phyloP scores from a whole-genome alignment of 2,797 vertebrate genomes.

The Potorous gilbertii region DNA sequence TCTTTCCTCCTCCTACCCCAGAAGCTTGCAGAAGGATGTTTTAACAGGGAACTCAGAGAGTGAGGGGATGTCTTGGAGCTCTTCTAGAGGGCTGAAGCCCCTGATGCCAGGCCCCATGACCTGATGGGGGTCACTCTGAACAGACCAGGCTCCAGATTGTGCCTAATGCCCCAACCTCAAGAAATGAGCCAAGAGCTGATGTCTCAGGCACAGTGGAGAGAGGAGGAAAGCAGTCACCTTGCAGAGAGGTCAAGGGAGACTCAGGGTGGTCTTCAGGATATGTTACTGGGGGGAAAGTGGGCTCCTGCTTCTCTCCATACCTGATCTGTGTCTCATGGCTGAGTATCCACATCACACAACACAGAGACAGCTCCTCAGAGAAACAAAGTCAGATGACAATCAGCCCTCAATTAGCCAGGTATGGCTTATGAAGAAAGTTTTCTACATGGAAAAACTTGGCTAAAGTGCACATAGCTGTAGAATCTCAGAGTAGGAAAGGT shows the following conservation, averaged over 20 bases:
- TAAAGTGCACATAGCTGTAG: background rate
- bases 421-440: background rate
- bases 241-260: too few relatives aligned
- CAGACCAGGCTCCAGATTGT: background rate
- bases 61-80: background rate
- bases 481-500: background rate
- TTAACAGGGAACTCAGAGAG: background rate
- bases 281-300: too few relatives aligned
- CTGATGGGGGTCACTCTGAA: background rate
- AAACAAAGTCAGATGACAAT: background rate
- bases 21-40: background rate
- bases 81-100: background rate
- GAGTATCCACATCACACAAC: background rate
- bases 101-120: background rate
- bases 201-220: background rate
- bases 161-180: background rate
- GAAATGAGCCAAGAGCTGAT: background rate
- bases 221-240: background rate
- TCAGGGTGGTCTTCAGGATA: too few relatives aligned
- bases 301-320: background rate
- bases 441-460: background rate
- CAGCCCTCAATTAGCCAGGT: background rate
- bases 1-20: background rate
- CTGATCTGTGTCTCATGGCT: background rate
- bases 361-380: background rate